These are phyloP conservation scores for Xanthostigma xanthostigma DNA, from an alignment of 2,888 invertebrate genomes.

Conservation along the genomic window DNA sequence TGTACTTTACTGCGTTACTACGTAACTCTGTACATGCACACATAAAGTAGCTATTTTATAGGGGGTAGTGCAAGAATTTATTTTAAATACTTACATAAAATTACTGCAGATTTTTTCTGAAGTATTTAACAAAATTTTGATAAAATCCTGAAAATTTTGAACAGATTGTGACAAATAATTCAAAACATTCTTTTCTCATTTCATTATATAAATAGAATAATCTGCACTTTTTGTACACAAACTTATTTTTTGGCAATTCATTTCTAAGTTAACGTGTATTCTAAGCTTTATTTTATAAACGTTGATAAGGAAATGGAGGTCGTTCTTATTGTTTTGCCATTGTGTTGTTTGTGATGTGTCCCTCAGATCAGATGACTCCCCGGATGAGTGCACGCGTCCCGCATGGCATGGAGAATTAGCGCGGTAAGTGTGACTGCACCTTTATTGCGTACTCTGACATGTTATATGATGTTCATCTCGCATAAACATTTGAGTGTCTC, in stretches of 20 bases:
- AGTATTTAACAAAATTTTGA: too few relatives aligned
- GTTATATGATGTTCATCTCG: too few relatives aligned
- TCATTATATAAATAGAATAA: not conserved
- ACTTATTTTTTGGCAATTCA: not conserved
- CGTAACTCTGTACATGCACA: too few relatives aligned
- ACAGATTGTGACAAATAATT: too few relatives aligned
- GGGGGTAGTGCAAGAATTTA: too few relatives aligned
- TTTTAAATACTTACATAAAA: too few relatives aligned
- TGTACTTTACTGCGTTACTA: too few relatives aligned
- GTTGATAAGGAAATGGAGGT: not conserved
- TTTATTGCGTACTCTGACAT: not conserved
- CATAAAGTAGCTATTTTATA: too few relatives aligned
- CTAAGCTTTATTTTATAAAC: not conserved
- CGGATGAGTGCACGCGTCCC: conserved; percentile 24
- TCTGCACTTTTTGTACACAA: not conserved
- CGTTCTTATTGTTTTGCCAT: not conserved
- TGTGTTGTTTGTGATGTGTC: not conserved
- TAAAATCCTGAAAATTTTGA: too few relatives aligned
- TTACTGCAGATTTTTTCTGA: too few relatives aligned
- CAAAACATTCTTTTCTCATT: too few relatives aligned
- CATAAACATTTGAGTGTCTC: too few relatives aligned
- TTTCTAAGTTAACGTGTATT: not conserved
- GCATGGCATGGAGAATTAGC: conserved; percentile 49
- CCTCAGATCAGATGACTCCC: conserved; percentile 1
- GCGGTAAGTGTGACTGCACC: conserved; percentile 36